phyloP scores from a whole-genome alignment of 2,113 vertebrate species.

The Turdus rufiventris region DNA sequence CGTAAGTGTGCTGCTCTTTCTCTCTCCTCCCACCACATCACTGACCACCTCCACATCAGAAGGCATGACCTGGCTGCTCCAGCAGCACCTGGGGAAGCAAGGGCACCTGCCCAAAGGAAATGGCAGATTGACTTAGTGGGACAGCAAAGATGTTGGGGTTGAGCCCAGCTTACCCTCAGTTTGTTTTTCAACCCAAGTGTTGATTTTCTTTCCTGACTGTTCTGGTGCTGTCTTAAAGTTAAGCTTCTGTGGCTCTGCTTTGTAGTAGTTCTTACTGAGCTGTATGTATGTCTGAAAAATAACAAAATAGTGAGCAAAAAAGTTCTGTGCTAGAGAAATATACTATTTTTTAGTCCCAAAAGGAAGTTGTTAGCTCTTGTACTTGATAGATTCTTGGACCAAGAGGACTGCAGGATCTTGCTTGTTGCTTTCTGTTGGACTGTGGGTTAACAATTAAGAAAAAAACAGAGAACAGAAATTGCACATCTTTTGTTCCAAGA shows the following conservation, averaged over 20 bases:
- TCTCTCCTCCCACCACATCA: neutral
- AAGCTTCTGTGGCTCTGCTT: conserved; percentile 51
- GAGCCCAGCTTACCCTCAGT: conserved; percentile 65
- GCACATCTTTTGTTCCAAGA: neutral
- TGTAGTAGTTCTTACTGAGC: conserved; percentile 65
- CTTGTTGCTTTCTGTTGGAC: neutral
- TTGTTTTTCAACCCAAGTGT: conserved; percentile 69
- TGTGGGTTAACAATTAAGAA: neutral
- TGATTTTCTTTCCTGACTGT: conserved; percentile 62
- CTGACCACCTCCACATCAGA: rapidly evolving
- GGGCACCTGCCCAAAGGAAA: neutral
- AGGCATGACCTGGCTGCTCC: neutral
- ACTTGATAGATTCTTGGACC: neutral
- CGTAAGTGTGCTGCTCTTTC: neutral
- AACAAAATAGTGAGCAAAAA: neutral
- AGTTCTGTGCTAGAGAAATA: neutral
- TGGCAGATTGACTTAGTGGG: neutral
- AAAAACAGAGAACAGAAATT: neutral
- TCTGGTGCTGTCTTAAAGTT: conserved; percentile 58
- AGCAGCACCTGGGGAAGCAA: neutral
- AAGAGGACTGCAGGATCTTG: neutral
- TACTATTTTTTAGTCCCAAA: neutral
- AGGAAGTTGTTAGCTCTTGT: neutral
- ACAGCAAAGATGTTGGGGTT: neutral
- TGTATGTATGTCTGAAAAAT: conserved; percentile 68